phyloP scores from a whole-genome alignment of 30 jellyfish, hydroid and myxozoan genomes.

The Catostylus mosaicus region DNA sequence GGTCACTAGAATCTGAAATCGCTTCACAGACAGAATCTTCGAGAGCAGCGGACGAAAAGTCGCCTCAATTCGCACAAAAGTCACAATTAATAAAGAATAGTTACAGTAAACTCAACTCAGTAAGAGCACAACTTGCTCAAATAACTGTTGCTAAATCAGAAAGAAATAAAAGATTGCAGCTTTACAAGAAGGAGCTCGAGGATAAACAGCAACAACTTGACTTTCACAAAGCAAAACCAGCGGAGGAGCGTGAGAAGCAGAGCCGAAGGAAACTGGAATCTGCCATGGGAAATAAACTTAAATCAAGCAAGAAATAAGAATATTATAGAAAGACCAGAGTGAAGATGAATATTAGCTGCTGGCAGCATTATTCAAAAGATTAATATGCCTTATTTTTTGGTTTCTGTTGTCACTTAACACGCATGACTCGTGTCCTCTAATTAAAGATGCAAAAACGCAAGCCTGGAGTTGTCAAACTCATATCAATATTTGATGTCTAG shows the following conservation, averaged over 20 bases:
- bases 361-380: neutral
- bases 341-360: neutral
- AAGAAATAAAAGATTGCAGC: conserved; percentile 62
- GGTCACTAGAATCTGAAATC: conserved; percentile 78
- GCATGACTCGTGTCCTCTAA: no score
- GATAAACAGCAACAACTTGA: conserved; percentile 65
- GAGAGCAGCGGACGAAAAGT: conserved; percentile 53
- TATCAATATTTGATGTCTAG: no score
- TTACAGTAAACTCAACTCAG: conserved; percentile 73
- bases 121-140: conserved; percentile 88
- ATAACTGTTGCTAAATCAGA: conserved; percentile 83
- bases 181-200: conserved; percentile 68
- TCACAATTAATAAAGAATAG: conserved; percentile 57
- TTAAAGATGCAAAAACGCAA: no score
- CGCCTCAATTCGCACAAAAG: conserved; percentile 45
- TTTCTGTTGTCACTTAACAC: no score
- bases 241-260: conserved; percentile 66
- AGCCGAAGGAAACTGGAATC: conserved; percentile 67
- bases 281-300: conserved; percentile 72
- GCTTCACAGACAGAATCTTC: conserved; percentile 84
- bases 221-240: conserved; percentile 76
- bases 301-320: conserved; percentile 26
- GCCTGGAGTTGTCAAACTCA: no score
- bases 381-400: no score
- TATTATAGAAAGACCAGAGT: neutral